phyloP scores from a whole-genome alignment of 2,797 vertebrate genomes.

The Apogon hyalosoma region DNA sequence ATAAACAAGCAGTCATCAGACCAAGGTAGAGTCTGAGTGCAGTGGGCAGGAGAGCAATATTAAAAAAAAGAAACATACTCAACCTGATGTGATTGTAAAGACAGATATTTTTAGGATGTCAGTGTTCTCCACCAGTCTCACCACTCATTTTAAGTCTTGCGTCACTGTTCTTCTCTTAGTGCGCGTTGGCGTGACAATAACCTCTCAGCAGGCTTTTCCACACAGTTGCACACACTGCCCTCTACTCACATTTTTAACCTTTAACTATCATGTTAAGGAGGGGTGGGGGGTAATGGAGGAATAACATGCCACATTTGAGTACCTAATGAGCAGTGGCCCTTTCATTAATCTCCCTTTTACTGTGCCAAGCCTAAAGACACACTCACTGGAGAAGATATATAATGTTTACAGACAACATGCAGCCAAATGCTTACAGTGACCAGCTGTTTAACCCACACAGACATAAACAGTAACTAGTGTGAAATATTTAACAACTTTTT shows the following conservation, averaged over 20 bases:
- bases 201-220: constrained; percentile 70
- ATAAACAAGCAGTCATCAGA: too few relatives aligned
- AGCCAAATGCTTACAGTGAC: constrained; percentile 18
- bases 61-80: background rate
- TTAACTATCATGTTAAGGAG: constrained; percentile 54
- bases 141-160: constrained; percentile 21
- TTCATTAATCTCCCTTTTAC: constrained; percentile 30
- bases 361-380: background rate
- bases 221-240: constrained; percentile 69
- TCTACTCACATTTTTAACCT: constrained; percentile 70
- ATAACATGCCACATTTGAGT: constrained; percentile 59
- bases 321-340: constrained; percentile 32
- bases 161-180: background rate
- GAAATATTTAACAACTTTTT: too few relatives aligned
- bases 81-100: constrained; percentile 11
- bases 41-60: background rate
- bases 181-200: constrained; percentile 56
- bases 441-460: constrained; percentile 10
- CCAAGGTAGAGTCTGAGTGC: too few relatives aligned
- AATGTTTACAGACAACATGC: background rate
- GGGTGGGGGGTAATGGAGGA: constrained; percentile 36
- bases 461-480: background rate
- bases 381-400: constrained; percentile 3
- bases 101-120: constrained; percentile 14
- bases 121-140: constrained; percentile 9